Evolutionary conservation across 2,113 vertebrate genomes (phyloP).

Genomic region (Xenopus borealis): DNA sequence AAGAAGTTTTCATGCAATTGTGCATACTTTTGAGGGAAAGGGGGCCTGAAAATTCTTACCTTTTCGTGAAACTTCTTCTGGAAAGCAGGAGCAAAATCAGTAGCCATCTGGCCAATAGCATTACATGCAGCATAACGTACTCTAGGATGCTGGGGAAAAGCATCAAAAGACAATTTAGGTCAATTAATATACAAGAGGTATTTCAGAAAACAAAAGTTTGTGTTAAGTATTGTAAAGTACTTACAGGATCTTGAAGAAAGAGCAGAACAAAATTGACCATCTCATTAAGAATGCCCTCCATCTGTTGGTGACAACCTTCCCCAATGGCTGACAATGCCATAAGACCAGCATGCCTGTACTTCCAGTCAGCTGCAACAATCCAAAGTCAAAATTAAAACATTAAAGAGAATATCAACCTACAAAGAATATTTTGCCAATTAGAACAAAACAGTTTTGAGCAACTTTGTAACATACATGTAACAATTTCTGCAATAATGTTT

Average conservation of each 20-base stretch:
- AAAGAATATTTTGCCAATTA: too few species aligned
- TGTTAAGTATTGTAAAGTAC: constrained; percentile 52
- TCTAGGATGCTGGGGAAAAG: constrained; percentile 81
- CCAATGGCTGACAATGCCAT: constrained; percentile 97
- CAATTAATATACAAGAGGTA: neutral
- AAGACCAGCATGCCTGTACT: constrained; percentile 90
- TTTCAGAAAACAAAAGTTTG: neutral
- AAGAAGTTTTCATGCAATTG: too few species aligned
- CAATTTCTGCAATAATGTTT: too few species aligned
- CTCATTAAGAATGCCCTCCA: constrained; percentile 96
- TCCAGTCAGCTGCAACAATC: constrained; percentile 84
- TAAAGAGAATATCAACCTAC: neutral
- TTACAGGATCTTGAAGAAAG: constrained; percentile 93
- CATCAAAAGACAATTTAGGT: neutral
- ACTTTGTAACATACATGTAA: too few species aligned
- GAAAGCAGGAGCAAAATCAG: constrained; percentile 95
- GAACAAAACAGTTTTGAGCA: too few species aligned
- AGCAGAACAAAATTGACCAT: constrained; percentile 92
- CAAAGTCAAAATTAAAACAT: neutral
- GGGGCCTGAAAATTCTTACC: constrained; percentile 57
- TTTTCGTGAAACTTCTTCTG: constrained; percentile 98
- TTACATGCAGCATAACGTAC: constrained; percentile 96
- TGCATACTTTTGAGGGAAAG: neutral
- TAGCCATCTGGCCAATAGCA: constrained; percentile 97
- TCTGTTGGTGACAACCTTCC: constrained; percentile 97